Evolutionary conservation across 2,888 invertebrate genomes (phyloP), one percentile per base, ranked within the genome.

Genomic region (Sesia bembeciformis): DNA sequence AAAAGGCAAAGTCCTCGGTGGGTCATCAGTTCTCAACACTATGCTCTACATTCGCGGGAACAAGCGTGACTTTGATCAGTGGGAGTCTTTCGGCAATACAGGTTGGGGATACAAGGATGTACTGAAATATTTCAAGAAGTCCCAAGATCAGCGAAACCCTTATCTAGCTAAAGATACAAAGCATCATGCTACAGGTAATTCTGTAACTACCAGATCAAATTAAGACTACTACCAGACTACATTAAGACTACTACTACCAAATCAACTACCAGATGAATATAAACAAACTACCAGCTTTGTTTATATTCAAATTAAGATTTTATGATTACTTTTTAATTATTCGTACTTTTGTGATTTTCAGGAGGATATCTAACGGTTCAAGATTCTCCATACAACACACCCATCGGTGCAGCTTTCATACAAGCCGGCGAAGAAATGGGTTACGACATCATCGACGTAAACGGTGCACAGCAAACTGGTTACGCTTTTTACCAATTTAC

Each of bases 391-490:
- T 95, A 93, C 85, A 92, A 94, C 71, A 96, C 96, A 0, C 97
- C 97, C 0, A 80, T 97, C 43, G 96, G 96, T 0, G 92, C 94
- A 0, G 96, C 96, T 0, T 95, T 97, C 66, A 81, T 97, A 0
- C 95, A 97, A 87, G 97, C 96, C 0, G 97, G 95, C n/a, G 93
- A 96, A 75, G 97, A 97, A 79, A 95, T 96, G 94, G 97, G 97
- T 39, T 97, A 97, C 81, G 95, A 96, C 56, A 92, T 96, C 55
- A 76, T 94, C 0, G 97, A 97, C 78, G 91, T 96, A 0, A 97
- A 97, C 72, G 97, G 96, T 0, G 94, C 91, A 0, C 92, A 95
- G 66, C 97, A 97, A 76, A 96, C 97, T 0, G 97, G 96, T 4
- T 96, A 95, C 72, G 93, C 94, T 2, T 93, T 96, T 72, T 97